Evolutionary conservation across 2,113 vertebrate genomes (phyloP), one percentile per base, ranked within the genome.

Genomic region (Etia nguti): DNA sequence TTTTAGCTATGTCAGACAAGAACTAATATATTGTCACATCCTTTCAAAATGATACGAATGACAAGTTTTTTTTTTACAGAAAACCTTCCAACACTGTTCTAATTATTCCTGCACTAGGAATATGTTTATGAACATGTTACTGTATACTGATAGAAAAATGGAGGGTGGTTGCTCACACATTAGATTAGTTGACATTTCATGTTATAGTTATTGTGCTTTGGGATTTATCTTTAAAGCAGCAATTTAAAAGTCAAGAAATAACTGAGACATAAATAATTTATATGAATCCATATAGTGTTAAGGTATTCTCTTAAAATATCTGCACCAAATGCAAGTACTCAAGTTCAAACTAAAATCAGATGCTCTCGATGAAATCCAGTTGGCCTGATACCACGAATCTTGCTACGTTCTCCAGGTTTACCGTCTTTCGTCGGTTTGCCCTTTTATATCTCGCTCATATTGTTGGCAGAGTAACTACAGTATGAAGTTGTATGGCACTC

Each of bases 361-460:
- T 92, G 80, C 73, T 92, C 46, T 85, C 20, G 4, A 94, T 91
- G 57, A 88, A 92, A 90, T 59, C 90, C 86, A 93, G 84, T 81
- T 92, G 85, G 48, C 57, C 68, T 29, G 48, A 90, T 79, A 34
- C 83, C 26, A 75, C 79, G 80, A 93, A 70, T 84, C 80, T 60
- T 87, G 87, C 79, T 62, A 65, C 34, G 55, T 80, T 90, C 34
- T 85, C 89, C 92, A 92, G 90, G 92, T 92, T 87, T 82, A 55
- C 80, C 54, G 6, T 73, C 86, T 93, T 94, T 82, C 62, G 86
- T 89, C 55, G 10, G 79, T 82, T 85, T 93, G 90, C 86, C 83
- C 90, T 93, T 96, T 95, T 81, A 90, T 87, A 94, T 91, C 85
- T 59, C 6, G n/a, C 90, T 88, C 73, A 81, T 84, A 91, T 83